Percentiles rank a stretch among this genome's conserved stretches.
Evolutionary conservation across 2,888 invertebrate species (phyloP).

Genomic region (Metopia argyrocephala): DNA sequence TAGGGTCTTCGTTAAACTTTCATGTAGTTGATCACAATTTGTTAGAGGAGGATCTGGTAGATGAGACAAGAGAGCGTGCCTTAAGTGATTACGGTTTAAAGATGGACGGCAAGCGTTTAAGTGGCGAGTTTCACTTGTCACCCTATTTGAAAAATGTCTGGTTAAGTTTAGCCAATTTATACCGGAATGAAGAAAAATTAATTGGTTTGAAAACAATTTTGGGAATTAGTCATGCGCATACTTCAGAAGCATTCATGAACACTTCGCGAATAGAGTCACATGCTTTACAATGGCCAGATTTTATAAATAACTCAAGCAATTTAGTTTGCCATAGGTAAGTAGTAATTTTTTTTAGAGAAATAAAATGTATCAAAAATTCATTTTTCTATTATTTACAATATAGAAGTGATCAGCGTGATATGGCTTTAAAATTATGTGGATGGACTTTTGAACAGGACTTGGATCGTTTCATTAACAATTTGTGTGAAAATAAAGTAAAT

Average conservation of each 20-base stretch:
- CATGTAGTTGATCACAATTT: slow-evolving; percentile 70
- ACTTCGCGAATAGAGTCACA: slow-evolving; percentile 74
- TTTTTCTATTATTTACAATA: slow-evolving; percentile 35
- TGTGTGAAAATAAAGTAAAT: slow-evolving; percentile 83
- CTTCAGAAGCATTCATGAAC: slow-evolving; percentile 74
- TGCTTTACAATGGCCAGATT: slow-evolving; percentile 77
- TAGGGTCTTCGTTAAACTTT: slow-evolving; percentile 69
- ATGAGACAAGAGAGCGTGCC: slow-evolving; percentile 83
- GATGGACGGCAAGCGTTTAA: slow-evolving; percentile 87
- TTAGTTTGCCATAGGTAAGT: slow-evolving; percentile 74
- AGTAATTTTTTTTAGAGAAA: slow-evolving; percentile 8
- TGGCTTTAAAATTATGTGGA: slow-evolving; percentile 91
- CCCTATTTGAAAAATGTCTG: slow-evolving; percentile 88
- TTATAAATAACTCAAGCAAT: slow-evolving; percentile 75
- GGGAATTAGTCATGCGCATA: slow-evolving; percentile 72
- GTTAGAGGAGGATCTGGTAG: slow-evolving; percentile 71
- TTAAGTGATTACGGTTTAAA: slow-evolving; percentile 86
- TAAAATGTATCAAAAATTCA: background rate
- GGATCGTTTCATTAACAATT: slow-evolving; percentile 82
- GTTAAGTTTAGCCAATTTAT: slow-evolving; percentile 79
- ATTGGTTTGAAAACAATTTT: slow-evolving; percentile 79
- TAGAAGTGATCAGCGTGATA: slow-evolving; percentile 84
- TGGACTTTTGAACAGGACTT: slow-evolving; percentile 91
- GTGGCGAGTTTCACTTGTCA: slow-evolving; percentile 86
- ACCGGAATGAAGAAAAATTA: slow-evolving; percentile 84